phyloP scores from a whole-genome alignment of 2,888 invertebrate species.

The Zhuqinia jingwanae region DNA sequence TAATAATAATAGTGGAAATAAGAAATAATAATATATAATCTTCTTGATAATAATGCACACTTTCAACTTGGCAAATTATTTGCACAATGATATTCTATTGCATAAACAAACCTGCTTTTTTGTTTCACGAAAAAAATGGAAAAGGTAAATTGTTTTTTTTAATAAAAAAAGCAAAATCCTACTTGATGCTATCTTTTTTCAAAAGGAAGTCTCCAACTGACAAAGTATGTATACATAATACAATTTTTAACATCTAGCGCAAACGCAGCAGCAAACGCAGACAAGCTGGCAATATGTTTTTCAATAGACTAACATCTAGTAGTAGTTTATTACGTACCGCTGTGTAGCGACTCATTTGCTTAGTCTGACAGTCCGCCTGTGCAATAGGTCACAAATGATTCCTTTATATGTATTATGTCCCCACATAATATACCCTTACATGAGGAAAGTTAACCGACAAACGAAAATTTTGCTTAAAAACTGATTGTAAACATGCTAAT shows the following conservation, averaged over 20 bases:
- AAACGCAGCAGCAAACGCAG: background rate
- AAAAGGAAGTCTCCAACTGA: constrained; percentile 65
- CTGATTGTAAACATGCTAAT: too few relatives aligned
- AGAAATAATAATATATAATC: constrained; percentile 22
- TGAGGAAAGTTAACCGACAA: too few relatives aligned
- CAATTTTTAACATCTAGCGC: background rate
- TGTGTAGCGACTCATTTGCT: constrained; percentile 17
- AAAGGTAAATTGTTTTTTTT: background rate
- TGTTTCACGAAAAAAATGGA: constrained; percentile 16
- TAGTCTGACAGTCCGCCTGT: too few relatives aligned
- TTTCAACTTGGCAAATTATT: constrained; percentile 20
- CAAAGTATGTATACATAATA: background rate
- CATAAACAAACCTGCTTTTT: background rate
- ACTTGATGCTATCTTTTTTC: constrained; percentile 41
- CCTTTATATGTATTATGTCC: too few relatives aligned
- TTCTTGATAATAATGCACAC: background rate
- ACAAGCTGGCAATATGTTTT: too few relatives aligned
- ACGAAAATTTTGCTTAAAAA: too few relatives aligned
- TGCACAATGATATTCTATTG: constrained; percentile 39
- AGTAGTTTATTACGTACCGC: background rate
- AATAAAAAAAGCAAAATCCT: constrained; percentile 26
- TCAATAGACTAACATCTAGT: too few relatives aligned
- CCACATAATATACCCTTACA: too few relatives aligned
- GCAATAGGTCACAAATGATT: too few relatives aligned
- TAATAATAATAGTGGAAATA: constrained; percentile 42